Conservation (phyloP, 2,797 vertebrate genomes). For the Bradypodion pumilum region DNA sequence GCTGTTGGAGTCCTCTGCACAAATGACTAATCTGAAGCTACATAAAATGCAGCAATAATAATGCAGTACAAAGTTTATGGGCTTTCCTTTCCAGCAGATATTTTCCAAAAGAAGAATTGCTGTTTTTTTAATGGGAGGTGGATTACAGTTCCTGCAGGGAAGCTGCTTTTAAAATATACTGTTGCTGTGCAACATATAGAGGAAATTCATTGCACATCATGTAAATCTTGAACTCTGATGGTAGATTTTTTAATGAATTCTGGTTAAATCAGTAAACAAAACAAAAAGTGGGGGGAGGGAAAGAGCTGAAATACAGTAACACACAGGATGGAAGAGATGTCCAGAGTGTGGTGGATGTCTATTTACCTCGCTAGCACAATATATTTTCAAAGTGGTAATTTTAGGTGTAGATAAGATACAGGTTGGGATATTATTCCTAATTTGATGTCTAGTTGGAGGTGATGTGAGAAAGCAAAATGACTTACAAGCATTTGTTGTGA, state of each 20-base stretch:
- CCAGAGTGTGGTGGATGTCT: conserved; percentile 44
- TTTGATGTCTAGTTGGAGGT: conserved; percentile 42
- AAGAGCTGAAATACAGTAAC: conserved; percentile 28
- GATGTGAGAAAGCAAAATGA: conserved; percentile 45
- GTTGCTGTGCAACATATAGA: conserved; percentile 70
- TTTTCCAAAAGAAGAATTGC: conserved; percentile 36
- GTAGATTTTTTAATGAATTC: conserved; percentile 53
- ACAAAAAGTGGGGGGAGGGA: conserved; percentile 3
- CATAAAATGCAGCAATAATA: conserved; percentile 42
- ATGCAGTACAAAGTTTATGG: not conserved
- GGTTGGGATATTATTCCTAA: conserved; percentile 17
- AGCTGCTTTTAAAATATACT: conserved; percentile 73
- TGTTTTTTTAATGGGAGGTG: conserved; percentile 40
- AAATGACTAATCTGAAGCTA: conserved; percentile 27
- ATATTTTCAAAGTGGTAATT: conserved; percentile 46
- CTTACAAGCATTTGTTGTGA: conserved; percentile 52
- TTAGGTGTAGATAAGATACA: conserved; percentile 39
- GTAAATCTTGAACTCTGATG: conserved; percentile 59
- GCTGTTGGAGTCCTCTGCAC: conserved; percentile 15
- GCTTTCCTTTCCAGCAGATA: conserved; percentile 22
- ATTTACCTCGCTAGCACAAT: conserved; percentile 51
- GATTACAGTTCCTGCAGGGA: conserved; percentile 60
- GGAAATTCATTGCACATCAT: conserved; percentile 68
- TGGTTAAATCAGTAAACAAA: conserved; percentile 41
- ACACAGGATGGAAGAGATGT: conserved; percentile 46